These are phyloP conservation scores for Garrulus glandarius DNA, from an alignment of 2,797 vertebrate genomes.

Conservation along the genomic window DNA sequence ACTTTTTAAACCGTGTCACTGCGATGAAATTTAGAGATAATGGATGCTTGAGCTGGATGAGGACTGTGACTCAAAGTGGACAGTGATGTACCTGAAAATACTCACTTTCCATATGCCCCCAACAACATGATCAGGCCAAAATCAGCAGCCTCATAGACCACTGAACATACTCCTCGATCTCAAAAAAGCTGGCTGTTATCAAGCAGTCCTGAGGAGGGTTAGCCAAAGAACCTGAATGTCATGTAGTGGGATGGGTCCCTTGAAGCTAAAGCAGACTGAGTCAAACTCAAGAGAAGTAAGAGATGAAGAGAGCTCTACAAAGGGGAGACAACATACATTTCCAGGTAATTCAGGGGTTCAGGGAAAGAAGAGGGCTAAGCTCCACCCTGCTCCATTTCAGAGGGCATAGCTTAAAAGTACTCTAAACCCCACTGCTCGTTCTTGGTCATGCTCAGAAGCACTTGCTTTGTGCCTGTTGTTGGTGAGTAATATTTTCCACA, in stretches of 20 bases:
- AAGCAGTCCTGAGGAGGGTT: neutral
- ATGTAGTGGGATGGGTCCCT: neutral
- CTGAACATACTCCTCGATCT: neutral
- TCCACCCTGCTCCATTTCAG: neutral
- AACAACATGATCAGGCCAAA: accelerated
- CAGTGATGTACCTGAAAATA: neutral
- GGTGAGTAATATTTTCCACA: neutral
- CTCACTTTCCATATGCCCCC: neutral
- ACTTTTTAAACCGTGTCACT: neutral
- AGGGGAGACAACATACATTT: accelerated
- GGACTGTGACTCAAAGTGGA: neutral
- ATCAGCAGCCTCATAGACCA: neutral
- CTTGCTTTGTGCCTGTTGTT: neutral
- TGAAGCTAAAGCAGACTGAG: neutral
- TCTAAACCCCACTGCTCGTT: neutral
- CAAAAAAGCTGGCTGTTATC: neutral
- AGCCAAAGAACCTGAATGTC: neutral
- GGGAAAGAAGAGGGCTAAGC: neutral
- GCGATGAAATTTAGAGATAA: neutral
- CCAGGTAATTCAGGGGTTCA: neutral
- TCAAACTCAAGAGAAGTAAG: neutral
- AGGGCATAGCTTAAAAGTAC: neutral
- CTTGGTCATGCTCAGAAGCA: neutral
- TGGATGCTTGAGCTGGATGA: neutral
- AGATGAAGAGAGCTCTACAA: neutral